Percentiles rank a stretch among this genome's conserved stretches.
Evolutionary conservation across 1,140 invertebrate species (phyloP).

Genomic region (Panulirus ornatus): DNA sequence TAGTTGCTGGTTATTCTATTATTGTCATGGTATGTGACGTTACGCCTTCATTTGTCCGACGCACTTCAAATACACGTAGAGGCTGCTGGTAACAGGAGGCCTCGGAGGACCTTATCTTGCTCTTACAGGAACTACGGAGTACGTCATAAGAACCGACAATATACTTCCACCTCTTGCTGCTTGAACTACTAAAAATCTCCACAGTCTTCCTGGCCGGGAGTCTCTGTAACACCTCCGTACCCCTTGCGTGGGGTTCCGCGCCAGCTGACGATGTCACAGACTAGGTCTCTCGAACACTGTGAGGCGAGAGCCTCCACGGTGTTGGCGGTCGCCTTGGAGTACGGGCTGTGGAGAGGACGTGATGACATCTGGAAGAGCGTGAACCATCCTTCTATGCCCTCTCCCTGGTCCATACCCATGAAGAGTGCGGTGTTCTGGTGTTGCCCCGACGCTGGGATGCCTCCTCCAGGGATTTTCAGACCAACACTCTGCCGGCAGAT

Average conservation of each 20-base stretch:
- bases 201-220: background rate
- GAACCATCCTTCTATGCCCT: conserved; percentile 49
- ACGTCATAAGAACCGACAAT: too few species aligned
- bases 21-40: too few species aligned
- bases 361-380: conserved; percentile 31
- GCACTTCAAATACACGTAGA: too few species aligned
- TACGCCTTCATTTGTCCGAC: too few species aligned
- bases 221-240: conserved; percentile 27
- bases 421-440: conserved; percentile 33
- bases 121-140: too few species aligned
- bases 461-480: conserved; percentile 25
- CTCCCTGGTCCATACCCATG: conserved; percentile 30
- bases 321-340: background rate
- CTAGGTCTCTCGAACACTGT: background rate
- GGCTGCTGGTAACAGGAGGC: too few species aligned
- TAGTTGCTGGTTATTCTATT: too few species aligned
- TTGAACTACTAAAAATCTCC: conserved; percentile 11
- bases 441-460: conserved; percentile 22
- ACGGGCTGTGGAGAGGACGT: background rate
- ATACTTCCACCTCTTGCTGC: too few species aligned
- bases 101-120: too few species aligned
- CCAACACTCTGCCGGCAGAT: background rate
- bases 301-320: background rate
- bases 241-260: conserved; percentile 12
- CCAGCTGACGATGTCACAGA: conserved; percentile 26